Evolutionary conservation across 2,888 invertebrate species (phyloP), one percentile per base, ranked within the genome.

Genomic region (Xiphydria camelus): DNA sequence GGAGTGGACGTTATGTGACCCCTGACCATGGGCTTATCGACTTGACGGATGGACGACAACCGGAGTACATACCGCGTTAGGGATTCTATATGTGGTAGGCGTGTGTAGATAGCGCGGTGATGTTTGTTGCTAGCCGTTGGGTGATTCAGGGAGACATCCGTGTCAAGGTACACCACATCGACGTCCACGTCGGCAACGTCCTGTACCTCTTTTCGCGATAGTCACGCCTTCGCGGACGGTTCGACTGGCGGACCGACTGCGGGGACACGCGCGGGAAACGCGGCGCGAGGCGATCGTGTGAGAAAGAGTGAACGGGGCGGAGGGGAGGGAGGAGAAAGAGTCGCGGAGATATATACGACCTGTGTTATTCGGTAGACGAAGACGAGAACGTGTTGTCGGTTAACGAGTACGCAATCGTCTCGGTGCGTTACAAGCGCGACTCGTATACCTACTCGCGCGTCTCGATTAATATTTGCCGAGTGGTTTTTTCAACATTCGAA

Each of bases 141-240:
- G 63, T 70, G 71, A 73, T 72, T 73, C 73, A 71, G 73, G 70
- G 75, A 74, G 73, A 66, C 75, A 75, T 75, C 75, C 72, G 68
- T 75, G 75, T 75, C 75, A 75, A 75, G 75, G 75, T 73, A 73
- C 74, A 75, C 75, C 67, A 64, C 70, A 72, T 72, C 67, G 38
- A 61, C 59, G 57, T 62, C 56, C 64, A 63, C 66, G 67, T 66
- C n/a, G n/a, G 68, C 70, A 66, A 69, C 64, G 64, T 66, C 68
- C 67, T 66, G 64, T 66, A 57, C 61, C 5, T 60, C 57, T 69
- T 65, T 69, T 64, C 64, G 55, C 62, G 51, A 58, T 51, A 54
- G 57, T 61, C 61, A 59, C 61, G 61, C 61, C 60, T 57, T 59
- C 57, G 53, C 45, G 50, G 47, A 61, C 53, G 34, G 40, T 33